Evolutionary conservation across 2,113 vertebrate species (phyloP).

Genomic region (Microtus richardsoni): DNA sequence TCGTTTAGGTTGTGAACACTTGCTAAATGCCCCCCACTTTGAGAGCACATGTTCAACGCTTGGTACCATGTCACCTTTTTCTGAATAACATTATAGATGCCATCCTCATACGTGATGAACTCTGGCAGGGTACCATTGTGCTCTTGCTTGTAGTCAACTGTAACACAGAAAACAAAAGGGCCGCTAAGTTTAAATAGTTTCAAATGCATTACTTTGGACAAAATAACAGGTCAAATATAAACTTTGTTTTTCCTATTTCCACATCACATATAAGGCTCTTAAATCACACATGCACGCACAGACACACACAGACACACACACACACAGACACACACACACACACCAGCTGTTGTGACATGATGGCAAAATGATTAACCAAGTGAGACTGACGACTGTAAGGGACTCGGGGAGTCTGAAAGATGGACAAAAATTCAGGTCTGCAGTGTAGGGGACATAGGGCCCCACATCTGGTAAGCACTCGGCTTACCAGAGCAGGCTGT

Average conservation of each 20-base stretch:
- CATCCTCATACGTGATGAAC: slow-evolving; percentile 84
- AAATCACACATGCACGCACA: not conserved
- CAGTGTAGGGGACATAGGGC: not conserved
- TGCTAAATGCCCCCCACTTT: slow-evolving; percentile 89
- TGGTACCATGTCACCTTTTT: slow-evolving; percentile 92
- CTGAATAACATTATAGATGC: slow-evolving; percentile 89
- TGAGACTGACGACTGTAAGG: not conserved
- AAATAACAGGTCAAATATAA: not conserved
- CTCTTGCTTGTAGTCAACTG: slow-evolving; percentile 83
- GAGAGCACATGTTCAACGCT: slow-evolving; percentile 89
- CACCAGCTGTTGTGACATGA: not conserved
- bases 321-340: too few species aligned
- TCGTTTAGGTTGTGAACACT: slow-evolving; percentile 90
- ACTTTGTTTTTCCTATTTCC: slow-evolving; percentile 12
- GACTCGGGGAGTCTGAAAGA: not conserved
- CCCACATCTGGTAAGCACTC: not conserved
- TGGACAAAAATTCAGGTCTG: not conserved
- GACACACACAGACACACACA: too few species aligned
- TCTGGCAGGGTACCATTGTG: slow-evolving; percentile 84
- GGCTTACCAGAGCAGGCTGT: not conserved
- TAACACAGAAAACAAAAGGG: slow-evolving; percentile 56
- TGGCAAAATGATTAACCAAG: not conserved
- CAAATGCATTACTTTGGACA: slow-evolving; percentile 40
- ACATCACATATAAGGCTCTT: not conserved
- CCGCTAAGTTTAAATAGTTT: slow-evolving; percentile 54